phyloP scores from a whole-genome alignment of 2,888 invertebrate genomes.

The Drosophila multiciliata region DNA sequence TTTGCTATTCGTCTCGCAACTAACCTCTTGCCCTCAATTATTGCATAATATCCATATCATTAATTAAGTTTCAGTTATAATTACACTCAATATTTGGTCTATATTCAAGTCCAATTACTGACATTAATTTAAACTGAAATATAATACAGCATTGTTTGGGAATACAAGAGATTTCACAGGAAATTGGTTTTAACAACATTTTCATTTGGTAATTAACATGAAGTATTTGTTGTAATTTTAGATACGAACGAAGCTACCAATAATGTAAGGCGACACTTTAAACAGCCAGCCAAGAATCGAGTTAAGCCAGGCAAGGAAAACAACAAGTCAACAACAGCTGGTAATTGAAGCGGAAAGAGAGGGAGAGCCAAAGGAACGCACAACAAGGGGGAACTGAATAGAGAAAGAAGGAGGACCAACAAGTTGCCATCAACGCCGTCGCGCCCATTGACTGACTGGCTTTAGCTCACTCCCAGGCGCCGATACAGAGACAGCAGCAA shows the following conservation, averaged over 20 bases:
- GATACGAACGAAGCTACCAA: constrained; percentile 39
- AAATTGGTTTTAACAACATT: background rate
- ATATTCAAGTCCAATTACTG: background rate
- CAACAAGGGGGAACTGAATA: background rate
- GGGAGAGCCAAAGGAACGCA: background rate
- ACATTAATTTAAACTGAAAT: background rate
- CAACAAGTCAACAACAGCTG: constrained; percentile 19
- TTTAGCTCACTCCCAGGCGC: constrained; percentile 27
- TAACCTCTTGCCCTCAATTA: constrained; percentile 26
- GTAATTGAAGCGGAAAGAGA: constrained; percentile 6
- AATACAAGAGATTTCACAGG: background rate
- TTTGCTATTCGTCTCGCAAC: constrained; percentile 21
- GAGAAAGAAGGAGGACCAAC: constrained; percentile 27
- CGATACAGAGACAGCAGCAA: constrained; percentile 69
- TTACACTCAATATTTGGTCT: background rate
- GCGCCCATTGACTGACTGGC: constrained; percentile 27
- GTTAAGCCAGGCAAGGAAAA: constrained; percentile 27
- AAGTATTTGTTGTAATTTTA: constrained; percentile 15
- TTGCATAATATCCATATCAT: constrained; percentile 13
- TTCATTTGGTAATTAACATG: background rate
- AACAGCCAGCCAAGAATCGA: constrained; percentile 27
- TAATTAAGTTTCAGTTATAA: background rate
- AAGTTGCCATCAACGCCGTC: constrained; percentile 47
- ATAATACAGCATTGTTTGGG: background rate
- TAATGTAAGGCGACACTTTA: constrained; percentile 62